Percentiles rank a stretch among this genome's conserved stretches.
Conservation (phyloP, 2,113 vertebrate genomes). For the Ptilonorhynchus violaceus region DNA sequence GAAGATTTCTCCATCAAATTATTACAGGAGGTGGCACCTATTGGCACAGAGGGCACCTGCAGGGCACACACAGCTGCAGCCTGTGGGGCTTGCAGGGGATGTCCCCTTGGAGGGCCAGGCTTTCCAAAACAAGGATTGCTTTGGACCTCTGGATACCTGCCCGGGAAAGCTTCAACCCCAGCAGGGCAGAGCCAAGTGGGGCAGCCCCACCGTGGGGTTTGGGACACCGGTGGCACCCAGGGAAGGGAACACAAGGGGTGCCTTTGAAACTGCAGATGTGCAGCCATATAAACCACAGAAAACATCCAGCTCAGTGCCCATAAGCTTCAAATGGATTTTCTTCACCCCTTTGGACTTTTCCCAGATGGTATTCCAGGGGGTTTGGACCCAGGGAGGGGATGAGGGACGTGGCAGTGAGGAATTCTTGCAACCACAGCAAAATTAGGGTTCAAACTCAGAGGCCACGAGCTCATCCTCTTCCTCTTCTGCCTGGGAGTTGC, state of each 20-base stretch:
- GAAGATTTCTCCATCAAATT: not conserved
- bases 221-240: not conserved
- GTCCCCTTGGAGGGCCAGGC: not conserved
- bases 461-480: not conserved
- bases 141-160: not conserved
- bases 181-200: not conserved
- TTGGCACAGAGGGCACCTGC: not conserved
- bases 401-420: not conserved
- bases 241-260: not conserved
- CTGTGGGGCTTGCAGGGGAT: rapidly evolving
- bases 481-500: not conserved
- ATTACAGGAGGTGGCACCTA: not conserved
- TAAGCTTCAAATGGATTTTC: not conserved
- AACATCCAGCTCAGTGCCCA: not conserved
- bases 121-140: not conserved
- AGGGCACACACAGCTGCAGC: not conserved
- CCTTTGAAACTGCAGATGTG: not conserved
- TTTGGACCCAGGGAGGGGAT: not conserved
- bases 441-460: not conserved
- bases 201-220: not conserved
- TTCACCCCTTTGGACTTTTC: not conserved
- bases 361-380: not conserved
- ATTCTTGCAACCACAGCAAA: not conserved
- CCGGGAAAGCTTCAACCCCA: not conserved
- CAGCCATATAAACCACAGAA: not conserved